Evolutionary conservation across 2,797 vertebrate genomes (phyloP).

Genomic region (Champsocephalus gunnari): DNA sequence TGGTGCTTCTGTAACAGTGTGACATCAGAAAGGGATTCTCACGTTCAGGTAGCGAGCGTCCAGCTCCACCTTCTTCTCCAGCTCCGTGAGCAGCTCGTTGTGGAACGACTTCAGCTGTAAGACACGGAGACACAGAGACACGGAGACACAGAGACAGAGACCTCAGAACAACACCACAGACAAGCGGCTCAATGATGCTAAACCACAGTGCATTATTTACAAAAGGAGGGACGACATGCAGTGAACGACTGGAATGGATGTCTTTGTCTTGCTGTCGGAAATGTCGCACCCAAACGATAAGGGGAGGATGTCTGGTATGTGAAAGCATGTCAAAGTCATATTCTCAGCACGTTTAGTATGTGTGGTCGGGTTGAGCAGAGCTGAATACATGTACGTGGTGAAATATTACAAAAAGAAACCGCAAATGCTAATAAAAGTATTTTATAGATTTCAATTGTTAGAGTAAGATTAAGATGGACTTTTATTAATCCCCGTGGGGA

Average conservation of each 20-base stretch:
- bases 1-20: not conserved
- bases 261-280: slow-evolving; percentile 11
- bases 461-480: too few species aligned
- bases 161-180: slow-evolving; percentile 13
- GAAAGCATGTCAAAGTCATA: not conserved
- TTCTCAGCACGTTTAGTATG: slow-evolving; percentile 3
- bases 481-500: too few species aligned
- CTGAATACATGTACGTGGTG: not conserved
- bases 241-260: not conserved
- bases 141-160: slow-evolving; percentile 16
- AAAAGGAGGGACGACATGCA: not conserved
- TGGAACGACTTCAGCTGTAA: slow-evolving; percentile 95
- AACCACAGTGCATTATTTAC: slow-evolving; percentile 2
- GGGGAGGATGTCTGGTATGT: slow-evolving; percentile 14
- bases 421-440: not conserved
- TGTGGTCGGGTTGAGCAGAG: not conserved
- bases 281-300: slow-evolving; percentile 30
- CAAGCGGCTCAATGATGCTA: not conserved
- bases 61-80: slow-evolving; percentile 99
- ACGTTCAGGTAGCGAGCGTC: slow-evolving; percentile 96
- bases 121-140: slow-evolving; percentile 17
- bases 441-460: not conserved
- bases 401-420: slow-evolving; percentile 3
- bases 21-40: slow-evolving; percentile 70
- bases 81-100: slow-evolving; percentile 94